Base-by-base conservation (phyloP, 2,113 vertebrate genomes). In the Lipophrys pholis region DNA sequence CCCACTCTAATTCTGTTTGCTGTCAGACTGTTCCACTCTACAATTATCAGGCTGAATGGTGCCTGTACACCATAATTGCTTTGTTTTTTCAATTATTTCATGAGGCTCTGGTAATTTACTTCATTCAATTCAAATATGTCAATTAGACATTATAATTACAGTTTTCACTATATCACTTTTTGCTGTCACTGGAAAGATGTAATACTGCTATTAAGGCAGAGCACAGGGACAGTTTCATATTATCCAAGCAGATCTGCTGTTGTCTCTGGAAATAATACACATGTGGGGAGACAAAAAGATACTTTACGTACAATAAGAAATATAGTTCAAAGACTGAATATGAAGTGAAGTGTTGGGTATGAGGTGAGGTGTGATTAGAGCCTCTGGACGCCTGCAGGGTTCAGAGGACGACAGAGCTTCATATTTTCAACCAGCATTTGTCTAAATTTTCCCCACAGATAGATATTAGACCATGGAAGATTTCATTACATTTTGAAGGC, bases 71-170 rank as follows among this genome's bases (percentile, higher is more conserved):
- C 82, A 86, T 93, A 91, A 93, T 94, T 94, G 92, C 91, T 93
- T 93, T 94, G 90, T 93, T 93, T 94, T 30, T 93, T 92, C 89
- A 91, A 91, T 92, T 91, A 92, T 94, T 94, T 93, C 87, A 87
- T 86, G 86, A 93, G 86, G 78, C 87, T 92, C 80, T 89, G 66
- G 91, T 92, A 94, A 94, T 94, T 93, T 91, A 91, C 87, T 91
- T 93, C 88, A 92, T 93, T 90, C 86, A 88, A 91, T 90, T 83
- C 91, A 93, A 92, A 92, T 92, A 93, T 92, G 88, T 87, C 93
- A 93, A 93, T 93, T 93, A 93, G 85, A 93, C 89, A 86, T 91
- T 91, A 86, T 93, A 93, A 94, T 93, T 93, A 93, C 86, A 93
- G 92, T 93, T 94, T 91, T 93, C 88, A 92, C 82, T 83, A 88